Base-by-base conservation (phyloP, 2,113 vertebrate species). In the Rostratula benghalensis region DNA sequence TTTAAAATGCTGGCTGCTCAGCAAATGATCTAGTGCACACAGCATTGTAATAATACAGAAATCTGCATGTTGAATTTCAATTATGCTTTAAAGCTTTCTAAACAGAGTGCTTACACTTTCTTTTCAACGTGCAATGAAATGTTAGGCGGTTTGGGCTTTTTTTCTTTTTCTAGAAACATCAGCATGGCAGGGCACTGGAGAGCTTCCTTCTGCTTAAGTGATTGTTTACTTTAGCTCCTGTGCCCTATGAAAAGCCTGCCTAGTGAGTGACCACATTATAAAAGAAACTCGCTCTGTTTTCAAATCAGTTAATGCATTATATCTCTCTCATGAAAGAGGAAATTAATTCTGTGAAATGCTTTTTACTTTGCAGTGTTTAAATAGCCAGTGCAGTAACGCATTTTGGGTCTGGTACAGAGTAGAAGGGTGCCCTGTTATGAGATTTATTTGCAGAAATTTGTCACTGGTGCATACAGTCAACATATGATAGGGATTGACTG, bases 1-100 rank as follows among this genome's bases (percentile, higher is more conserved):
- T 80, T 96, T 95, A 95, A 96, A 97, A 97, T 91, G 94, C 96
- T 97, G 89, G 87, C 93, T 97, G 94, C 95, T 97, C 95, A 95
- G 94, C 93, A 97, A 96, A 96, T 93, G 93, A 96, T 95, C 89
- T 95, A 87, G 91, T 85, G 91, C 95, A 95, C 67, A 37, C 78
- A 93, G 93, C 84, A 95, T 85, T 95, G 95, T 93, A 95, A 96
- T 95, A 95, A 93, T 85, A 94, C 69, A 87, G 91, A 95, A 95
- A 95, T 97, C 92, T 97, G 95, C 95, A 96, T 86, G 88, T 87
- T 93, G 71, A 91, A 88, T 93, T 95, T 93, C 93, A 95, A 93
- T 94, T 95, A 87, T 91, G 87, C 97, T 85, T 67, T 73, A 94
- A 94, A 97, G 79, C 78, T 93, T 92, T 93, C 28, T 28, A 86